Percentiles rank a stretch among this genome's conserved stretches.
These are phyloP conservation scores for Phenganax marumi DNA, from an alignment of 92 coral and sea anemone species.

Conservation along the genomic window DNA sequence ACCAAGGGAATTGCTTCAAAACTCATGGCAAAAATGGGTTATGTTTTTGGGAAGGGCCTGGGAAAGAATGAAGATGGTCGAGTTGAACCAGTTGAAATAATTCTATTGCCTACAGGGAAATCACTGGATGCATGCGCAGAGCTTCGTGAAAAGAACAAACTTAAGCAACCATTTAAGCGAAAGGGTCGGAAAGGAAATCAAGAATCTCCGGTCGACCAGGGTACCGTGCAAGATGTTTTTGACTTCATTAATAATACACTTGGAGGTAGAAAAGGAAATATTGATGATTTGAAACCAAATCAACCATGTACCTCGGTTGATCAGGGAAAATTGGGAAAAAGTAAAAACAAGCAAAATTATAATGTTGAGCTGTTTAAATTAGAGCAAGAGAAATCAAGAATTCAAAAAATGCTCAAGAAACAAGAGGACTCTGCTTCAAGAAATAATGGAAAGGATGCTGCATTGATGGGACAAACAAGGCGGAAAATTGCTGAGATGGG, in stretches of 20 bases:
- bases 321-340: slow-evolving; percentile 54
- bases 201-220: slow-evolving; percentile 46
- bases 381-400: slow-evolving; percentile 76
- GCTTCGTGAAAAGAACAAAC: slow-evolving; percentile 75
- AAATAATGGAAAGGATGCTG: slow-evolving; percentile 63
- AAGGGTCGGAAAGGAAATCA: slow-evolving; percentile 53
- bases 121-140: slow-evolving; percentile 91
- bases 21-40: slow-evolving; percentile 99
- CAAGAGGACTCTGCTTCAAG: slow-evolving; percentile 75
- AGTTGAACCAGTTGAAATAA: slow-evolving; percentile 91
- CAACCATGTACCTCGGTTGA: slow-evolving; percentile 49
- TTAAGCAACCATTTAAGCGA: slow-evolving; percentile 75
- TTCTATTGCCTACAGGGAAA: slow-evolving; percentile 86
- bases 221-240: slow-evolving; percentile 66
- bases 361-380: slow-evolving; percentile 79
- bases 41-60: slow-evolving; percentile 93
- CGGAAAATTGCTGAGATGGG: slow-evolving; percentile 65
- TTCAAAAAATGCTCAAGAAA: slow-evolving; percentile 71
- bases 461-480: slow-evolving; percentile 64
- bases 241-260: slow-evolving; percentile 80
- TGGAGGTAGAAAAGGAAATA: slow-evolving; percentile 77
- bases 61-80: slow-evolving; percentile 89
- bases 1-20: slow-evolving; percentile 71
- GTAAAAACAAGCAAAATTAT: slow-evolving; percentile 67
- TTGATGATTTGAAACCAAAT: slow-evolving; percentile 61